phyloP scores from a whole-genome alignment of 2,797 vertebrate genomes.

The Nyctibius grandis region DNA sequence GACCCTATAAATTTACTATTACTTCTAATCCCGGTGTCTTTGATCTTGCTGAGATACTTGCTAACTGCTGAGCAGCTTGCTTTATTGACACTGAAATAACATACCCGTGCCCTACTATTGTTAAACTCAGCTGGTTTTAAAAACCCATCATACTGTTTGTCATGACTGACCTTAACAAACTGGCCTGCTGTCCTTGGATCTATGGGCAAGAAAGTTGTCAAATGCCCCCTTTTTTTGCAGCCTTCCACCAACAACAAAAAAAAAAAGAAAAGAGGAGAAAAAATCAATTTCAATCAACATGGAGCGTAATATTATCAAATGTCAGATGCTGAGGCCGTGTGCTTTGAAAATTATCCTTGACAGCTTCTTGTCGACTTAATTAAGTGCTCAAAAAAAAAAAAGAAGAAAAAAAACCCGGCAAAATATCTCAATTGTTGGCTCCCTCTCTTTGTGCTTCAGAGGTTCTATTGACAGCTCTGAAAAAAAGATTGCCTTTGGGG shows the following conservation, averaged over 20 bases:
- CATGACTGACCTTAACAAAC: slow-evolving; percentile 78
- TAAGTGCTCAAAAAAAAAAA: slow-evolving; percentile 89
- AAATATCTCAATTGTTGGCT: slow-evolving; percentile 87
- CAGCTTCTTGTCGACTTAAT: slow-evolving; percentile 99
- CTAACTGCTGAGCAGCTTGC: slow-evolving; percentile 47
- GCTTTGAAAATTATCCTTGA: slow-evolving; percentile 98
- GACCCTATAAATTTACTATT: slow-evolving; percentile 31
- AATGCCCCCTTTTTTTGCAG: slow-evolving; percentile 66
- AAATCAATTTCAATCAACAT: slow-evolving; percentile 99
- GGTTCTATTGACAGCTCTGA: slow-evolving; percentile 89
- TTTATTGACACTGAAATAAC: slow-evolving; percentile 68
- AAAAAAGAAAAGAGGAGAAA: slow-evolving; percentile 46
- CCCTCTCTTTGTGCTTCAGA: slow-evolving; percentile 87
- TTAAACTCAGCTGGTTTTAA: slow-evolving; percentile 66
- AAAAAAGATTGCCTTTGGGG: slow-evolving; percentile 93
- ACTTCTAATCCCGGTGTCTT: background rate
- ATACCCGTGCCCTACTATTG: slow-evolving; percentile 28
- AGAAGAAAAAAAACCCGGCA: slow-evolving; percentile 67
- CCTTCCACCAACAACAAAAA: background rate
- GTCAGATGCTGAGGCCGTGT: slow-evolving; percentile 87
- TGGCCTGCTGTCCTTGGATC: slow-evolving; percentile 85
- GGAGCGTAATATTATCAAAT: slow-evolving; percentile 99
- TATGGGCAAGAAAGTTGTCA: slow-evolving; percentile 88
- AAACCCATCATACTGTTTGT: slow-evolving; percentile 80
- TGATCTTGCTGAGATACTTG: slow-evolving; percentile 37